Base-by-base conservation (phyloP, 2,888 invertebrate species). In the Ligdia adustata region DNA sequence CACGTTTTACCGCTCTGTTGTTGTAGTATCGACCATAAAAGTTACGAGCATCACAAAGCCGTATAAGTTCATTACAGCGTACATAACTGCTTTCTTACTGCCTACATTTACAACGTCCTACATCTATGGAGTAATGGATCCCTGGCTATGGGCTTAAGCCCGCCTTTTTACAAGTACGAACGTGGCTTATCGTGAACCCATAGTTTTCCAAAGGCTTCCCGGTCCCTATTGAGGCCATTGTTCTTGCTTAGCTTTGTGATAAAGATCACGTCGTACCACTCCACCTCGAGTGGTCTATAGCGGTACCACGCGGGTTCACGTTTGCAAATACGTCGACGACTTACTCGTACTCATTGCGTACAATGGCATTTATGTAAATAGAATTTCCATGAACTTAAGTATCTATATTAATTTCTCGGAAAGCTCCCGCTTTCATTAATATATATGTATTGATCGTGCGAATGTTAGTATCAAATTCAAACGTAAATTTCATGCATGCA, bases 171-270 rank as follows among this genome's bases (percentile, higher is more conserved):
- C 76, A 2, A 6, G 22, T 6, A 22, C 6, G 6, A 6, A n/a
- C 22, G 75, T 80, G 78, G 69, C 68, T 84, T 85, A 84, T 84
- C 83, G 38, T 13, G 6, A 16, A n/a, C 5, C 32, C 54, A 66
- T 66, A 68, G 60, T 69, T 69, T 66, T 72, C 70, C 78, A 76
- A 78, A 69, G 46, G 75, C 75, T 72, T 78, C 80, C 52, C 57
- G 65, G 69, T 67, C 70, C 74, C 65, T 65, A 65, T 69, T 72
- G 70, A 70, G 72, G 67, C 75, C 60, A 79, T 86, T 83, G 84
- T 83, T 80, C 75, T 76, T 70, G 68, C 61, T 69, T 71, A 67
- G 40, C 29, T 37, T 66, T 69, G 47, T 57, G 79, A 82, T 83
- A 82, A 71, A 61, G 64, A 79, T 77, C 77, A 59, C 56, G 26